Conservation (phyloP, 2,113 vertebrate species). For the Propithecus coquereli region DNA sequence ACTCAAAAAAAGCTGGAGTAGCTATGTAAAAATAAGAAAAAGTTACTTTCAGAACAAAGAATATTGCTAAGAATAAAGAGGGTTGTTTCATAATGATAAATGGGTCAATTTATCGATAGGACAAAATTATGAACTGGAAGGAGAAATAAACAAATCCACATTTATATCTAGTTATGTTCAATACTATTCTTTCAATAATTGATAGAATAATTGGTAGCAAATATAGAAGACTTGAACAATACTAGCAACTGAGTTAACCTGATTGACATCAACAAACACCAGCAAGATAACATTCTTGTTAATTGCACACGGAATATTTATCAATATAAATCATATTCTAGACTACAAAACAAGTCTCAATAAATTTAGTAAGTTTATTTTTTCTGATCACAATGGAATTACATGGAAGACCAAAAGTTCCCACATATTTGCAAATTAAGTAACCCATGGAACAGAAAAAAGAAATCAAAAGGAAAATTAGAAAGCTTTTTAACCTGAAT, state of each 20-base stretch:
- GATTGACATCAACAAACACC: not conserved
- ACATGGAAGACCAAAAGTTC: not conserved
- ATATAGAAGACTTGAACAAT: not conserved
- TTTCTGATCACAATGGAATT: not conserved
- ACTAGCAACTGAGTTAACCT: not conserved
- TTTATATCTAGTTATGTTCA: not conserved
- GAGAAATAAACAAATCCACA: not conserved
- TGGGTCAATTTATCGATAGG: not conserved
- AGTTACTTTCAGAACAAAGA: not conserved
- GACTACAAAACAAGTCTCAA: not conserved
- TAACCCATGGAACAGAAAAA: not conserved
- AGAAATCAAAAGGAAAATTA: not conserved
- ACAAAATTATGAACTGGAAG: not conserved
- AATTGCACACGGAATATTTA: not conserved
- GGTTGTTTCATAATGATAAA: not conserved
- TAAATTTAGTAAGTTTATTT: not conserved
- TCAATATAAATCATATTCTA: not conserved
- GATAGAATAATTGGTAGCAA: not conserved
- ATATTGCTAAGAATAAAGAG: not conserved
- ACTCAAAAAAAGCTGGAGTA: not conserved
- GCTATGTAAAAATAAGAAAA: not conserved
- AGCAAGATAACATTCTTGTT: not conserved
- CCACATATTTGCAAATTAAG: not conserved
- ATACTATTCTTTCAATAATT: not conserved
- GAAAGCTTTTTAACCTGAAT: not conserved